Base-by-base conservation (phyloP, 1,140 invertebrate genomes). In the Elysia chlorotica region DNA sequence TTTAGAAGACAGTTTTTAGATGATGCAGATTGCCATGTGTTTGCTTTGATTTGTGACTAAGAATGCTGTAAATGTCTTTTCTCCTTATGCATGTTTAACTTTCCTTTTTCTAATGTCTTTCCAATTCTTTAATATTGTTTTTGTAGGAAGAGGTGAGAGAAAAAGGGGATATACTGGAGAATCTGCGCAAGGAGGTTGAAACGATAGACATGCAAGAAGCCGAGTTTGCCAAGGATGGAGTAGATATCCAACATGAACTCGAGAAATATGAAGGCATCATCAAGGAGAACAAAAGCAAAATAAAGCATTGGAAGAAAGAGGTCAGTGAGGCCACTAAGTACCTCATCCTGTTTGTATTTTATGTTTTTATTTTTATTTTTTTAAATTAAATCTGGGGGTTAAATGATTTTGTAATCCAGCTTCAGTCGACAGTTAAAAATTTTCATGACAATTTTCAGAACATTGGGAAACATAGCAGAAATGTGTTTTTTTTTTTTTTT, bases 131-230 rank as follows among this genome's bases (percentile, higher is more conserved):
- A 23, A n/a, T 67, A 71, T 31, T 74, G 33, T 71, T 6, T 62
- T 67, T 33, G 54, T 78, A 88, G 83, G 88, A 89, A 6, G 82
- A 89, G 54, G 90, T 79, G 86, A 88, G 74, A 73, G 87, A 89
- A 1, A 89, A 91, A 5, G 89, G 89, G 0, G 88, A 87, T n/a
- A 83, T 91, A 0, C 91, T 92, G 75, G 87, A 91, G 73, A 90
- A 76, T 23, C 71, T 84, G 57, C 94, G 87, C 57, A 77, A 71
- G 2, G 87, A 91, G 63, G 91, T 94, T 66, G 89, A 94, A 2
- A 93, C 95, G 79, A 84, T 94, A 0, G 93, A 95, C 70, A 92
- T 94, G 37, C 74, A 83, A 25, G 83, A 86, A 65, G 79, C 79
- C 28, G 65, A 80, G 6, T 28, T 87, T 30, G 77, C 86, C 74